These are phyloP conservation scores for Macrochelys suwanniensis DNA, from an alignment of 2,797 vertebrate species.

Conservation along the genomic window DNA sequence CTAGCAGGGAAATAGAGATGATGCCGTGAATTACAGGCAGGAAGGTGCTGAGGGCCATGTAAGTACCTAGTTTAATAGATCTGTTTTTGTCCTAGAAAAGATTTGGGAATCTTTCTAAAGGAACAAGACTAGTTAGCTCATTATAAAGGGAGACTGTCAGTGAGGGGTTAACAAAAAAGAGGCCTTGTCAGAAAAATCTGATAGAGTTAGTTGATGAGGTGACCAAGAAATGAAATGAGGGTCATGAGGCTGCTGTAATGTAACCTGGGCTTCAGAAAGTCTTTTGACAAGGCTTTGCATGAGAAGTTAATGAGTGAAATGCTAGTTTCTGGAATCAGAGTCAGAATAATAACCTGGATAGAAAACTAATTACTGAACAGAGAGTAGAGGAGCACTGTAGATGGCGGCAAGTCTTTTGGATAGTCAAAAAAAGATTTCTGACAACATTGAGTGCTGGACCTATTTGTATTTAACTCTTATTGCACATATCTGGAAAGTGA, in stretches of 20 bases:
- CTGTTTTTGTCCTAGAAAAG: conserved; percentile 9
- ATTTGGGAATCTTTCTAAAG: conserved; percentile 36
- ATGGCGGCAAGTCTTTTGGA: conserved; percentile 46
- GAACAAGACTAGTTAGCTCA: conserved; percentile 47
- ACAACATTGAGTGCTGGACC: conserved; percentile 10
- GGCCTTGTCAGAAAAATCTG: conserved; percentile 59
- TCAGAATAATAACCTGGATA: conserved; percentile 39
- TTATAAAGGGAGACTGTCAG: conserved; percentile 55
- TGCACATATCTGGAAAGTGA: neutral
- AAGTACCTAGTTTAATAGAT: conserved; percentile 17
- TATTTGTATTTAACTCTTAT: conserved; percentile 56
- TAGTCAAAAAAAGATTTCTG: conserved; percentile 13
- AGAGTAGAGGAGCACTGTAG: conserved; percentile 42
- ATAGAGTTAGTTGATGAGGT: conserved; percentile 38
- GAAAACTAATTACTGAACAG: conserved; percentile 44
- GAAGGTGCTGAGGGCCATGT: neutral
- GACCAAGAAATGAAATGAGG: conserved; percentile 47
- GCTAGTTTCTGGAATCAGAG: conserved; percentile 54
- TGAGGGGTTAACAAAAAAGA: conserved; percentile 44
- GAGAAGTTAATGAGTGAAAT: conserved; percentile 72
- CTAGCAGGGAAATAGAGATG: neutral
- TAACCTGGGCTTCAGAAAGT: conserved; percentile 54
- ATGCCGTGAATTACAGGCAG: neutral
- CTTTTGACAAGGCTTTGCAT: conserved; percentile 67
- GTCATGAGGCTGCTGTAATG: conserved; percentile 60